These are phyloP conservation scores for Gymnarchus niloticus DNA, from an alignment of 2,113 vertebrate species.

Conservation along the genomic window DNA sequence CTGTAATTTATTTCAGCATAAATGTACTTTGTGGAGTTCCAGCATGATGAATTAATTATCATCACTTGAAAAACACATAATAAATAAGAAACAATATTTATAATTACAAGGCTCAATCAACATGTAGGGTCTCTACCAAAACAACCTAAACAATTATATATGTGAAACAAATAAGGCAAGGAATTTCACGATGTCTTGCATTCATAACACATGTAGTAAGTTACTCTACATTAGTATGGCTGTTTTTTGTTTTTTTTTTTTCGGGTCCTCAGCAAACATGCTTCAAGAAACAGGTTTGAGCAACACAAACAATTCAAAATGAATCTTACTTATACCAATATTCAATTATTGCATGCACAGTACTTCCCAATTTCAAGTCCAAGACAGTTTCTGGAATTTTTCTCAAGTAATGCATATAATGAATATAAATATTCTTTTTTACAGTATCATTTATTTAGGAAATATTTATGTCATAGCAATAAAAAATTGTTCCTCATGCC, in stretches of 20 bases:
- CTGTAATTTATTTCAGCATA: not conserved
- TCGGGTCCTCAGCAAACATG: not conserved
- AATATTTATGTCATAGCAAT: not conserved
- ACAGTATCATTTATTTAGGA: not conserved
- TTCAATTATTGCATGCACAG: not conserved
- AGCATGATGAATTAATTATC: not conserved
- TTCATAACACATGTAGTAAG: too few species aligned
- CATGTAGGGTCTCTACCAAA: not conserved
- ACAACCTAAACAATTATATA: not conserved
- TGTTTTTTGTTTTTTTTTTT: not conserved
- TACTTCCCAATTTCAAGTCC: not conserved
- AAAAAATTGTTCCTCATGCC: not conserved
- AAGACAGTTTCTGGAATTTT: not conserved
- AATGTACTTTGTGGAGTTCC: not conserved
- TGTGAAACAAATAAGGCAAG: not conserved
- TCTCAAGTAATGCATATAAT: not conserved
- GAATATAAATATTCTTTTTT: not conserved
- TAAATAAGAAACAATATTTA: not conserved
- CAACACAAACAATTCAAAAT: not conserved
- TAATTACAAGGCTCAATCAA: slow-evolving; percentile 3
- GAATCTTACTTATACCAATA: not conserved
- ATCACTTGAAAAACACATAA: slow-evolving; percentile 6
- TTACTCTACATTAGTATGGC: not conserved
- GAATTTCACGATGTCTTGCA: not conserved
- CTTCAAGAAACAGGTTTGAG: not conserved